These are phyloP conservation scores for Anisognathus igniventris DNA, from an alignment of 2,797 vertebrate species.

Conservation along the genomic window DNA sequence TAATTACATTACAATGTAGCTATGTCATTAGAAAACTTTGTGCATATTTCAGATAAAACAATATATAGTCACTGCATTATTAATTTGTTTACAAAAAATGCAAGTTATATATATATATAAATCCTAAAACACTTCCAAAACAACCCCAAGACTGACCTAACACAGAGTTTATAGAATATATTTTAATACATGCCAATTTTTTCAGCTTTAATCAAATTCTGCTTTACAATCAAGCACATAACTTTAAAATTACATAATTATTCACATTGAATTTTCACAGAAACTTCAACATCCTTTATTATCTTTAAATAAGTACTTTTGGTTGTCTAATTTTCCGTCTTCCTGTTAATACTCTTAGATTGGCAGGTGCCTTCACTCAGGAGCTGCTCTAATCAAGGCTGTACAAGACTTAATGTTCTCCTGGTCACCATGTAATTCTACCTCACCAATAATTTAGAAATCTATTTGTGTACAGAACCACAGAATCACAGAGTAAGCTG, in stretches of 20 bases:
- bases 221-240: neutral
- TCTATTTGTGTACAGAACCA: neutral
- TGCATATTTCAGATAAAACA: conserved; percentile 12
- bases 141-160: neutral
- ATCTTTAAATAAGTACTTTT: conserved; percentile 15
- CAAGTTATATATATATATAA: neutral
- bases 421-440: neutral
- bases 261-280: neutral
- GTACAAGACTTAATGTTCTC: neutral
- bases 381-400: neutral
- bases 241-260: neutral
- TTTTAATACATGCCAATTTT: neutral
- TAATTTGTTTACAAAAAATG: neutral
- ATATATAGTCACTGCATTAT: neutral
- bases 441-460: neutral
- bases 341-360: neutral
- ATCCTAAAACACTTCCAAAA: neutral
- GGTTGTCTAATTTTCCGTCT: conserved; percentile 40
- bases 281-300: neutral
- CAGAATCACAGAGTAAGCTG: neutral
- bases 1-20: conserved; percentile 11
- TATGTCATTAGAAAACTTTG: neutral
- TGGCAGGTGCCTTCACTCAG: conserved; percentile 24
- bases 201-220: neutral
- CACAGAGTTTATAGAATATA: neutral